Conservation (phyloP, 2,888 invertebrate species). For the Drosophila fulvimacula region DNA sequence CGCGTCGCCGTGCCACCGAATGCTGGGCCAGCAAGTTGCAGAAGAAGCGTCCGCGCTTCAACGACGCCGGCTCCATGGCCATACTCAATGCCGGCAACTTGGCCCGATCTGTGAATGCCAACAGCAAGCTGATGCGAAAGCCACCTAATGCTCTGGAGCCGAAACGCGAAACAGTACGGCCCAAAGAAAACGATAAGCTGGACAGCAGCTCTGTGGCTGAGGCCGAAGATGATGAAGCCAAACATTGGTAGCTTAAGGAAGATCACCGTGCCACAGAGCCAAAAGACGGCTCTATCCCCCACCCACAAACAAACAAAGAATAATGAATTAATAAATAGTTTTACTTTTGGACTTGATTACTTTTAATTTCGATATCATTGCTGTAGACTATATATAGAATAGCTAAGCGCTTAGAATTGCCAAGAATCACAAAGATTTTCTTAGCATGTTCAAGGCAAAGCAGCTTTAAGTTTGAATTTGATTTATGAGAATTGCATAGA, state of each 20-base stretch:
- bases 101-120: constrained; percentile 1
- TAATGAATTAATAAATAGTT: background rate
- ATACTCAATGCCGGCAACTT: constrained; percentile 11
- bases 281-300: no score
- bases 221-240: background rate
- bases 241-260: background rate
- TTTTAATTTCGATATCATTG: background rate
- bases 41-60: constrained; percentile 57
- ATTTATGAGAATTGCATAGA: no score
- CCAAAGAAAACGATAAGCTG: no score
- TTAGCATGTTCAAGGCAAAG: no score
- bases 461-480: no score
- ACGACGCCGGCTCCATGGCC: constrained; percentile 30
- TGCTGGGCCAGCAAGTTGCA: constrained; percentile 60
- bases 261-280: background rate
- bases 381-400: no score
- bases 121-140: background rate
- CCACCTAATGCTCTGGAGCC: background rate
- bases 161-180: background rate
- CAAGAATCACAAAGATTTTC: no score
- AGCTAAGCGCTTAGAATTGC: no score
- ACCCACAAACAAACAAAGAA: no score
- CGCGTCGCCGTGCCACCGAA: constrained; percentile 64
- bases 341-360: background rate
- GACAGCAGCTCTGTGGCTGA: no score